These are phyloP conservation scores for Thereva nobilitata DNA, from an alignment of 2,888 invertebrate species.

Conservation along the genomic window DNA sequence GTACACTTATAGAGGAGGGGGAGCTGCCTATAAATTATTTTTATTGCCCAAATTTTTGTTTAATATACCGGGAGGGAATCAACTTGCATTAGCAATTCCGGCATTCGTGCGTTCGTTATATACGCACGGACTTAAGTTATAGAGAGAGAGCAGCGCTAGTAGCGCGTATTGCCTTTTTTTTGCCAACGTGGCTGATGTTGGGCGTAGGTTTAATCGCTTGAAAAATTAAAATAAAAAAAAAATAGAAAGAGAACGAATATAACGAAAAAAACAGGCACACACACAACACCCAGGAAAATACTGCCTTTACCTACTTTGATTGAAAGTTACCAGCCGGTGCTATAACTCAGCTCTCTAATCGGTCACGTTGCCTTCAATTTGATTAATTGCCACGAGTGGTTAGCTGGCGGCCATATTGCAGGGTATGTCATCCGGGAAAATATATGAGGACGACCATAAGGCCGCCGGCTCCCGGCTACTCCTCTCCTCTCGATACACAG, in stretches of 20 bases:
- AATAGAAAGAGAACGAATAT: neutral
- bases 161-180: no score
- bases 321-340: slow-evolving; percentile 41
- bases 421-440: slow-evolving; percentile 32
- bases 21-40: slow-evolving; percentile 39
- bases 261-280: neutral
- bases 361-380: slow-evolving; percentile 45
- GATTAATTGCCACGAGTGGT: slow-evolving; percentile 46
- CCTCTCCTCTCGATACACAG: no score
- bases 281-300: slow-evolving; percentile 15
- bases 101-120: no score
- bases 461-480: neutral
- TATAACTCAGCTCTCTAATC: slow-evolving; percentile 46
- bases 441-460: slow-evolving; percentile 5
- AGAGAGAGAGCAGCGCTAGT: no score
- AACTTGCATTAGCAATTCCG: slow-evolving; percentile 35
- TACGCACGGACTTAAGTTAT: no score
- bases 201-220: slow-evolving; percentile 36
- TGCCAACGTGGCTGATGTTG: slow-evolving; percentile 8
- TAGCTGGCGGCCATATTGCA: slow-evolving; percentile 35
- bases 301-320: slow-evolving; percentile 34
- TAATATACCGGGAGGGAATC: slow-evolving; percentile 39
- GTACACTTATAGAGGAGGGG: slow-evolving; percentile 11
- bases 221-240: slow-evolving; percentile 36
- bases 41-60: slow-evolving; percentile 40